These are phyloP conservation scores for Falco concolor DNA, from an alignment of 2,797 vertebrate species.

Conservation along the genomic window DNA sequence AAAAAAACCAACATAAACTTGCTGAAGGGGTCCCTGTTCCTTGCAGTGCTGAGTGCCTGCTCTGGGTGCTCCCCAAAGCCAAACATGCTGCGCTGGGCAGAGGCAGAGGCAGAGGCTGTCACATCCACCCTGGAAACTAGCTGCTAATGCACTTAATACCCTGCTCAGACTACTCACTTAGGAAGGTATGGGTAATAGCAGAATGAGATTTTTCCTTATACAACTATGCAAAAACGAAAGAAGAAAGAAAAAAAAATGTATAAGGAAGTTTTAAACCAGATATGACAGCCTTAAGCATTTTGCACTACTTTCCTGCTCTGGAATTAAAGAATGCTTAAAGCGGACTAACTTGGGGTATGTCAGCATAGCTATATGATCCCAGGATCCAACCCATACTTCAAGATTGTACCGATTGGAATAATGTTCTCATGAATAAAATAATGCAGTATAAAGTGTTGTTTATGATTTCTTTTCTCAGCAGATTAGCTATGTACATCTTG, in stretches of 20 bases:
- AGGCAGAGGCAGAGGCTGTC: background rate
- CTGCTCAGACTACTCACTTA: background rate
- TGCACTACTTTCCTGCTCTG: background rate
- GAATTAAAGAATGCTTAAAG: background rate
- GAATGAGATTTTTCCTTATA: background rate
- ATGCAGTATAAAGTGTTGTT: background rate
- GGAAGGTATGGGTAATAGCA: background rate
- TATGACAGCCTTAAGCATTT: background rate
- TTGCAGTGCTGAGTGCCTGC: background rate
- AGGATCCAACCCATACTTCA: background rate
- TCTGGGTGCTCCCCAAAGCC: background rate
- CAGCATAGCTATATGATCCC: background rate
- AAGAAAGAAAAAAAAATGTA: background rate
- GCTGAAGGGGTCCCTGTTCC: background rate
- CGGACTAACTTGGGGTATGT: background rate
- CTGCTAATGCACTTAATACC: background rate
- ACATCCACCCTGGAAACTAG: background rate
- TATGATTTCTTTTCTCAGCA: constrained; percentile 14
- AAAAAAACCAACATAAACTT: background rate
- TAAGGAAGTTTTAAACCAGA: background rate
- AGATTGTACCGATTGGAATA: background rate
- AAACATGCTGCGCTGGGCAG: background rate
- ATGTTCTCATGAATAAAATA: constrained; percentile 5
- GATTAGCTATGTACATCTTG: constrained; percentile 49
- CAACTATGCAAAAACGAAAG: background rate